phyloP scores from a whole-genome alignment of 2,113 vertebrate genomes.

The Electrona antarctica region DNA sequence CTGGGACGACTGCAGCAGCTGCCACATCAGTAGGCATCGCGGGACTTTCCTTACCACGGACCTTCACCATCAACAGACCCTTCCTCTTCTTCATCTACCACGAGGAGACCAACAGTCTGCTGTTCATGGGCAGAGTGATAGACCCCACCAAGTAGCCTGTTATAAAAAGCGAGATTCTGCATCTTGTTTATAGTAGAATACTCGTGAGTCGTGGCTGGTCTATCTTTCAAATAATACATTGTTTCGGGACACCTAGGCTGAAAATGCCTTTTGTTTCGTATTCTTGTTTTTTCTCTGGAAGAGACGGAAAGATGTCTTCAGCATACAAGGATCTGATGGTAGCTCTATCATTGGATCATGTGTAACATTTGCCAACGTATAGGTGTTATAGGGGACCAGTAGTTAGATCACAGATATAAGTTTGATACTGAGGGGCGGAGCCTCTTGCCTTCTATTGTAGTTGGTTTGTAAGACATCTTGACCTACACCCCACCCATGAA shows the following conservation, averaged over 20 bases:
- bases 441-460: conserved; percentile 23
- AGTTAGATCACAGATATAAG: conserved; percentile 24
- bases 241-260: too few relatives aligned
- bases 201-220: too few relatives aligned
- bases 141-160: conserved; percentile 78
- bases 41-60: conserved; percentile 79
- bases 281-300: conserved; percentile 39
- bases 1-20: conserved; percentile 83
- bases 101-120: conserved; percentile 82
- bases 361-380: too few relatives aligned
- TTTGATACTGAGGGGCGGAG: conserved; percentile 11
- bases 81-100: conserved; percentile 93
- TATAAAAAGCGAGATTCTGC: neutral
- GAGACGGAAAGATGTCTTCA: conserved; percentile 38
- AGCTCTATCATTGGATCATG: conserved; percentile 11
- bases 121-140: conserved; percentile 91
- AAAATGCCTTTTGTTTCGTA: too few relatives aligned
- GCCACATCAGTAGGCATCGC: conserved; percentile 79
- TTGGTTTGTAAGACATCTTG: conserved; percentile 18
- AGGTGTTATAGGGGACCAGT: conserved; percentile 55
- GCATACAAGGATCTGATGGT: conserved; percentile 27
- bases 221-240: too few relatives aligned
- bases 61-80: conserved; percentile 81
- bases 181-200: too few relatives aligned
- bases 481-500: conserved; percentile 2